Conservation (phyloP, 1,140 invertebrate genomes). For the Orchestia grillus region DNA sequence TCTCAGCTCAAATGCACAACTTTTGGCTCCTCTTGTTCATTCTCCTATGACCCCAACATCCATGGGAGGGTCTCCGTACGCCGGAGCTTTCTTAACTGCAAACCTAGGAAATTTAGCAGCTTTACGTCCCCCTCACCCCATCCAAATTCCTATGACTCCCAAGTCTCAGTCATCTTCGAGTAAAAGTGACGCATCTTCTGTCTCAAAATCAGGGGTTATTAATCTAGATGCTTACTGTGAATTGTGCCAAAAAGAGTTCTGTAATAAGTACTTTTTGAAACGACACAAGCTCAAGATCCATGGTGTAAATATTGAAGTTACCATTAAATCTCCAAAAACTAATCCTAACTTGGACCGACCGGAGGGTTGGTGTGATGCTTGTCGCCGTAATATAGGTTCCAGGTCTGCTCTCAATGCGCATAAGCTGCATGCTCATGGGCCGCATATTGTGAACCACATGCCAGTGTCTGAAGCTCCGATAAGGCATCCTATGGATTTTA, state of each 20-base stretch:
- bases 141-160: conserved; percentile 43
- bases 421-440: conserved; percentile 67
- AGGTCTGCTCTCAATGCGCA: conserved; percentile 64
- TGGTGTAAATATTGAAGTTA: conserved; percentile 71
- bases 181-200: conserved; percentile 25
- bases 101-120: conserved; percentile 65
- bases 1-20: conserved; percentile 57
- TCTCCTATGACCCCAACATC: conserved; percentile 63
- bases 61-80: conserved; percentile 65
- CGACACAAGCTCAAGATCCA: conserved; percentile 77
- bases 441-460: conserved; percentile 64
- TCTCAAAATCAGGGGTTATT: conserved; percentile 64
- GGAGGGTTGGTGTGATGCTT: conserved; percentile 66
- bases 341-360: conserved; percentile 63
- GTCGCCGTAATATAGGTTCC: conserved; percentile 65
- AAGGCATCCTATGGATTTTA: conserved; percentile 45
- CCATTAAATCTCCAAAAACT: conserved; percentile 62
- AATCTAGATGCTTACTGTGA: conserved; percentile 73
- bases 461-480: conserved; percentile 61
- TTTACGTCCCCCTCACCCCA: conserved; percentile 58
- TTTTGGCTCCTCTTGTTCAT: conserved; percentile 55
- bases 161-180: conserved; percentile 19
- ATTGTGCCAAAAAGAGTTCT: conserved; percentile 80
- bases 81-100: conserved; percentile 67
- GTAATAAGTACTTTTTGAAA: conserved; percentile 82